Percentiles rank a stretch among this genome's conserved stretches.
These are phyloP conservation scores for Blastomussa wellsi DNA, from an alignment of 92 coral and sea anemone genomes.

Conservation along the genomic window DNA sequence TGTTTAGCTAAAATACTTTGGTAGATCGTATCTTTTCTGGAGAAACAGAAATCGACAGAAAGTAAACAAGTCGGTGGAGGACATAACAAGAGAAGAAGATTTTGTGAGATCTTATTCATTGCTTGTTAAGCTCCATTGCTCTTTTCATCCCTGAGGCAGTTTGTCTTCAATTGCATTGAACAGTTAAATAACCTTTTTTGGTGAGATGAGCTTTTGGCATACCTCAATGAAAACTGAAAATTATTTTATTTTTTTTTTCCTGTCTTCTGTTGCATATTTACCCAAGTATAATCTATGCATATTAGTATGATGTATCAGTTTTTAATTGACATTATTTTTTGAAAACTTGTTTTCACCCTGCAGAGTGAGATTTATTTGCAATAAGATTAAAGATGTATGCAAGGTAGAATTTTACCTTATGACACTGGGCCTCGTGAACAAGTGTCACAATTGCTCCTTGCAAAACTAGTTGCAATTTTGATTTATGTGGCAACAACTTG, in stretches of 20 bases:
- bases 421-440: background rate
- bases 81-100: background rate
- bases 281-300: too few relatives aligned
- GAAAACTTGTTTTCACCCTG: too few relatives aligned
- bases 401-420: background rate
- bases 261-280: background rate
- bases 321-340: background rate
- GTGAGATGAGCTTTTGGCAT: background rate
- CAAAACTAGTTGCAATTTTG: background rate
- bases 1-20: background rate
- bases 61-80: background rate
- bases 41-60: slow-evolving; percentile 1
- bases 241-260: background rate
- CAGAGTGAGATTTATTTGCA: too few relatives aligned
- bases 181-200: slow-evolving; percentile 7
- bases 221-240: slow-evolving; percentile 25
- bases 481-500: background rate
- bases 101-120: too few relatives aligned
- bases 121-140: slow-evolving; percentile 1
- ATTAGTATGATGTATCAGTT: background rate
- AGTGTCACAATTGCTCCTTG: background rate
- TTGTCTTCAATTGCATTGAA: background rate
- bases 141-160: background rate
- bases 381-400: background rate
- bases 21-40: slow-evolving; percentile 1